phyloP scores from a whole-genome alignment of 2,113 vertebrate genomes.

The Fulmarus glacialis region DNA sequence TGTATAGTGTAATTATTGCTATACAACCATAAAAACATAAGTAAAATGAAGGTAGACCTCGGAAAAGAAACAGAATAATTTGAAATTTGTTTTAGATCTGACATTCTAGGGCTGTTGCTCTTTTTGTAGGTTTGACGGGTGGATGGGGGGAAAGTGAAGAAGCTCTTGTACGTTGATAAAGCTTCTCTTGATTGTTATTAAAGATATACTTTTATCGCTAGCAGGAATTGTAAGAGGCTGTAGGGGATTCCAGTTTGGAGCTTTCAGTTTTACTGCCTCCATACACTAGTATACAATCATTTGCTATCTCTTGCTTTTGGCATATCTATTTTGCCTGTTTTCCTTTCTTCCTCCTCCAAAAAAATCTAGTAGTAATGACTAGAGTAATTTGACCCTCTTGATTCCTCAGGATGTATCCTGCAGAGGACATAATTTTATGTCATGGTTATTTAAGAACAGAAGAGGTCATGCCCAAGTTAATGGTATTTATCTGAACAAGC shows the following conservation, averaged over 20 bases:
- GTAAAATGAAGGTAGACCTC: background rate
- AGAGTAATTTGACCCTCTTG: background rate
- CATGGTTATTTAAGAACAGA: background rate
- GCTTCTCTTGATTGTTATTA: background rate
- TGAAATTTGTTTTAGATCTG: background rate
- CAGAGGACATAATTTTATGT: background rate
- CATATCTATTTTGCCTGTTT: background rate
- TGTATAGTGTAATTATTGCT: background rate
- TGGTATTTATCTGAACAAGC: background rate
- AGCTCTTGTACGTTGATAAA: background rate
- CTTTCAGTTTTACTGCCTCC: background rate
- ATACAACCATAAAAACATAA: background rate
- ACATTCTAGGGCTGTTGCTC: background rate
- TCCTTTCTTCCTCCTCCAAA: background rate
- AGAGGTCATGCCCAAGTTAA: background rate
- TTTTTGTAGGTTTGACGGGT: background rate
- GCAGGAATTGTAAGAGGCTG: background rate
- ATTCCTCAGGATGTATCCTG: background rate
- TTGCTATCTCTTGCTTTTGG: background rate
- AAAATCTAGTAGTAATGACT: background rate
- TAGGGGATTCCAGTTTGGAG: background rate
- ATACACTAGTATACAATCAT: fast-evolving
- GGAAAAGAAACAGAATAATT: background rate
- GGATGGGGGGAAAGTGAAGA: background rate
- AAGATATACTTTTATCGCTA: background rate